These are phyloP conservation scores for Riparia riparia DNA, from an alignment of 2,113 vertebrate species.

Conservation along the genomic window DNA sequence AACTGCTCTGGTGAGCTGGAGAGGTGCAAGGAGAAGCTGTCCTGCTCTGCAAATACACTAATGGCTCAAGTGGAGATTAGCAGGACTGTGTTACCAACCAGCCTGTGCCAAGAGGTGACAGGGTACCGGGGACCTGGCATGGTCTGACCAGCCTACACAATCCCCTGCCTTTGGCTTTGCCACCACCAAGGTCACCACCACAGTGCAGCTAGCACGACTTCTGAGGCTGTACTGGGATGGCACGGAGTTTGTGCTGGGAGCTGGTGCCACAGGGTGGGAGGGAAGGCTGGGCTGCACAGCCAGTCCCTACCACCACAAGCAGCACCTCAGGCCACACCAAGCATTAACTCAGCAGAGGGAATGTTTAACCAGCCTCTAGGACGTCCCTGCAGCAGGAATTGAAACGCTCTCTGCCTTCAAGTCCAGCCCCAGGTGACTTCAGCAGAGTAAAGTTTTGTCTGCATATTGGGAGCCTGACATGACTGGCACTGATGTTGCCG, in stretches of 20 bases:
- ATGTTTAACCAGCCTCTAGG: constrained; percentile 5
- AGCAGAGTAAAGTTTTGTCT: neutral
- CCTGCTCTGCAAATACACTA: constrained; percentile 8
- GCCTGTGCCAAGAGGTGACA: neutral
- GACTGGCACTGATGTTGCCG: rapidly evolving
- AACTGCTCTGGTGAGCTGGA: neutral
- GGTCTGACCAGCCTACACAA: neutral
- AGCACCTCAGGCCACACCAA: neutral
- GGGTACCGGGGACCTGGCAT: neutral
- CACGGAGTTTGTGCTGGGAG: neutral
- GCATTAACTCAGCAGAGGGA: neutral
- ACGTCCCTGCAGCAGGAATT: neutral
- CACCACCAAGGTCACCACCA: neutral
- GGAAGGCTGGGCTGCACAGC: neutral
- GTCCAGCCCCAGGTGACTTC: neutral
- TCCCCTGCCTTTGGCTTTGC: neutral
- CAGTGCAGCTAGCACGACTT: neutral
- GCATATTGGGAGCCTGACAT: rapidly evolving
- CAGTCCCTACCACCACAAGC: neutral
- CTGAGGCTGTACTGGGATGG: neutral
- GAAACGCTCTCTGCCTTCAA: rapidly evolving
- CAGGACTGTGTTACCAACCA: neutral
- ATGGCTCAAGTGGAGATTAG: neutral
- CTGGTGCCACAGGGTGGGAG: rapidly evolving
- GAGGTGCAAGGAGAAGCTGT: neutral